Evolutionary conservation across 2,888 invertebrate species (phyloP), one percentile per base, ranked within the genome.

Genomic region (Mallateleia sp.): DNA sequence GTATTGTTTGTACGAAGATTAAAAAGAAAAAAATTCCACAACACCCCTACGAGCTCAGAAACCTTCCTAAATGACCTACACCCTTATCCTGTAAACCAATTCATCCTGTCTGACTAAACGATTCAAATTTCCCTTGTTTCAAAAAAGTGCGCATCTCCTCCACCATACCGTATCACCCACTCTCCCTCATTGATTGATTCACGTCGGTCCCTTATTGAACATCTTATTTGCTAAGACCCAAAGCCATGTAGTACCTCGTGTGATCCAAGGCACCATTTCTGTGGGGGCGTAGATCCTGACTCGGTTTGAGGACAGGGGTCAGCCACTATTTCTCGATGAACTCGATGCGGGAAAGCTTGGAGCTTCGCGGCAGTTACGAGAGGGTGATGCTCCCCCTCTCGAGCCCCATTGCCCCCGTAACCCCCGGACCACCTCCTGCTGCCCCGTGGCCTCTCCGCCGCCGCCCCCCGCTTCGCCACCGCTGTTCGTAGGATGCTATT

Each of bases 311-410:
- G 97, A 98, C 98, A 97, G 98, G 98, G 97, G 98, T 98, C 96
- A 98, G 98, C 97, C 98, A 98, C 98, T 98, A 98, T 98, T 98
- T 98, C 97, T 98, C 98, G 96, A 98, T 97, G 97, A 98, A 98
- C 97, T 98, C 98, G 97, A 98, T 98, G 97, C 98, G 98, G 97
- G 98, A 98, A 98, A 98, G 98, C 98, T 97, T 98, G 98, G 97
- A 97, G 97, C 96, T 96, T 96, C 95, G 94, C 94, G 95, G 94
- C 93, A 94, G 93, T 95, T 96, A 96, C 96, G 96, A 96, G 96
- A 96, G 96, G 96, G 96, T 96, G 96, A 96, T 96, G 95, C 95
- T 96, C 96, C 96, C 96, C 96, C 96, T 96, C 96, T 96, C 96
- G 96, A 96, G 96, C 96, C 97, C 96, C 95, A 96, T 96, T 95